phyloP scores from a whole-genome alignment of 2,888 invertebrate genomes.

The Ornithoptera alexandrae region DNA sequence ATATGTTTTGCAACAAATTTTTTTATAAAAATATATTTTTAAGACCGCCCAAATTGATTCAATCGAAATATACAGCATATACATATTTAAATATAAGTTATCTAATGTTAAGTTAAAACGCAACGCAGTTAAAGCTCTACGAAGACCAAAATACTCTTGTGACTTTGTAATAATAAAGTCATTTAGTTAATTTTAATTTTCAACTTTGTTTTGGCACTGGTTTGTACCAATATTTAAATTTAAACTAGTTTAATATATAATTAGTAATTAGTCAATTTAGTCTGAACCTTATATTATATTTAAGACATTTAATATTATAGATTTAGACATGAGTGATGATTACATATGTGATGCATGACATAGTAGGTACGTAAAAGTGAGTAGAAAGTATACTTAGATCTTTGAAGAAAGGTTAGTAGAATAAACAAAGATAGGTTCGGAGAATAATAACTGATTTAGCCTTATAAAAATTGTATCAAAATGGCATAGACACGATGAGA shows the following conservation, averaged over 20 bases:
- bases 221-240: slow-evolving; percentile 1
- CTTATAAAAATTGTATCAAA: slow-evolving; percentile 44
- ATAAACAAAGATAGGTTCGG: slow-evolving; percentile 38
- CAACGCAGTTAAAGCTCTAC: not conserved
- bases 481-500: not conserved
- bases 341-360: slow-evolving; percentile 61
- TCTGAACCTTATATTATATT: slow-evolving; percentile 30
- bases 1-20: not conserved
- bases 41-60: slow-evolving; percentile 2
- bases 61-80: not conserved
- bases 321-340: slow-evolving; percentile 60
- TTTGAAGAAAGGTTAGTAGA: slow-evolving; percentile 35
- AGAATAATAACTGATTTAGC: slow-evolving; percentile 38
- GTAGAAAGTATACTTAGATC: slow-evolving; percentile 45
- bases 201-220: not conserved
- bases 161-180: not conserved
- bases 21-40: not conserved
- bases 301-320: slow-evolving; percentile 46
- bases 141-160: slow-evolving; percentile 1
- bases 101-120: not conserved
- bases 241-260: slow-evolving; percentile 26
- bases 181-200: not conserved
- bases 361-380: slow-evolving; percentile 48
- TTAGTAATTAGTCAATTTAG: slow-evolving; percentile 30
- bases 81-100: not conserved